Evolutionary conservation across 2,113 vertebrate genomes (phyloP), one percentile per base, ranked within the genome.

Genomic region (Erinaceus europaeus): DNA sequence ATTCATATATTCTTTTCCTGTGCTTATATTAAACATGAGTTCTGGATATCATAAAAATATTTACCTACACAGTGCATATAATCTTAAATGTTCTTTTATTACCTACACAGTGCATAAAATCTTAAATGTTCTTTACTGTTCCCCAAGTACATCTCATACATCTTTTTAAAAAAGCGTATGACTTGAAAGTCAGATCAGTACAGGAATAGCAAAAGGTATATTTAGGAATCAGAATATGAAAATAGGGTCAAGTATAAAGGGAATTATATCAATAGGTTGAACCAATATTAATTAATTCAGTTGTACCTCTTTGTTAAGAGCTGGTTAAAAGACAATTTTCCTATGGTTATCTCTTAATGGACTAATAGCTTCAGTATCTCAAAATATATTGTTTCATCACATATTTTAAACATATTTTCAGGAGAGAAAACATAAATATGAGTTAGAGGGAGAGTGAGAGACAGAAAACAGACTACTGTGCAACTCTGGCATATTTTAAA

Each of bases 211-310:
- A n/a, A 88, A 68, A 23, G 9, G 57, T 34, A 67, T 72, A 79
- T 32, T 53, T 82, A 50, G 15, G 50, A 67, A 53, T 17, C 3
- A 25, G 7, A 79, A 50, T 21, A 68, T 79, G 29, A 14, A 21
- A 69, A 27, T 27, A 23, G 6, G 20, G 38, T 40, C 36, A 85
- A 21, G 55, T 57, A 36, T 88, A 71, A 0, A 65, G 14, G 75
- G 88, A 93, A 74, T 53, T 42, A 83, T 10, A 62, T 73, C 52
- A 86, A 62, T 46, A 72, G 38, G 59, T 69, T 53, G n/a, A 89
- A 61, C 14, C 3, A 68, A 27, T 46, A 68, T 79, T 64, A 64
- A n/a, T n/a, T n/a, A n/a, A n/a, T n/a, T n/a, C 0, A 72, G 14
- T 52, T 72, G 64, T 8, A 57, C 75, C 59, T 69, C 27, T 59